Percentiles rank a stretch among this genome's conserved stretches.
These are phyloP conservation scores for Sepioteuthis lessoniana DNA, from an alignment of 2,888 invertebrate genomes.

Conservation along the genomic window DNA sequence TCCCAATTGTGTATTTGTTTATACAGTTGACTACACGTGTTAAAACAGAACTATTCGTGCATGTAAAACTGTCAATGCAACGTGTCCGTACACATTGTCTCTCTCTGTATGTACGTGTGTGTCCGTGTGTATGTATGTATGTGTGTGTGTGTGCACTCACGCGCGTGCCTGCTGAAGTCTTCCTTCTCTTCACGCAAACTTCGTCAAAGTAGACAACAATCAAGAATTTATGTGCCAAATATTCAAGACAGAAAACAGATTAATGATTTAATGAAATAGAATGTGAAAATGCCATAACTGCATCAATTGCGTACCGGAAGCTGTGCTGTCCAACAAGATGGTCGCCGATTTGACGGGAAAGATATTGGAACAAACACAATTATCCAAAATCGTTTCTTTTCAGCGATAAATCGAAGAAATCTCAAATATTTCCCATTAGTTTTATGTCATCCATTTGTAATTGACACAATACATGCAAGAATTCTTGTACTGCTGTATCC, in stretches of 20 bases:
- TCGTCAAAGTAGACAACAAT: neutral
- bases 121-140: no score
- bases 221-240: neutral
- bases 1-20: no score
- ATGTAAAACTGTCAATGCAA: no score
- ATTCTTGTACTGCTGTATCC: neutral
- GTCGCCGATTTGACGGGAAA: neutral
- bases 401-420: conserved; percentile 1
- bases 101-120: no score
- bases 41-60: no score
- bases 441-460: conserved; percentile 11
- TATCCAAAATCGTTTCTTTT: neutral
- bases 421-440: neutral
- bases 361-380: neutral
- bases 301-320: neutral
- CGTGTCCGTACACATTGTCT: no score
- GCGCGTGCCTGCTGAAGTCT: no score
- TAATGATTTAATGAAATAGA: conserved; percentile 33
- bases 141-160: no score
- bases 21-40: no score
- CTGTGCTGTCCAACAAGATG: neutral
- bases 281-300: conserved; percentile 10
- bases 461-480: neutral
- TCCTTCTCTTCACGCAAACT: neutral
- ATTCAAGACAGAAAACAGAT: conserved; percentile 33